phyloP scores from a whole-genome alignment of 2,797 vertebrate genomes.

The Intellagama lesueurii region DNA sequence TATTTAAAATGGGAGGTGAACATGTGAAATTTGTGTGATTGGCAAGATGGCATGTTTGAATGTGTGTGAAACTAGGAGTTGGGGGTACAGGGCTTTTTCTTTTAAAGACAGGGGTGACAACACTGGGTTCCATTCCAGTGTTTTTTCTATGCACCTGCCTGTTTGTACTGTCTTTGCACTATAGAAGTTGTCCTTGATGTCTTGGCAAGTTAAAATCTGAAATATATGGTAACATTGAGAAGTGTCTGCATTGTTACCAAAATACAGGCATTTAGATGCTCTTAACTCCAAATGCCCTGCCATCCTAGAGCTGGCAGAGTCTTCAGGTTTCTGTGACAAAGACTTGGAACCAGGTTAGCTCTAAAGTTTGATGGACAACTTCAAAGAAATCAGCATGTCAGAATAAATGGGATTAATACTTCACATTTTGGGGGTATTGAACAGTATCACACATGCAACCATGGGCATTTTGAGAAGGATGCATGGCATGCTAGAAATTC shows the following conservation, averaged over 20 bases:
- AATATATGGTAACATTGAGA: background rate
- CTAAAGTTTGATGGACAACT: background rate
- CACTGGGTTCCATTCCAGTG: background rate
- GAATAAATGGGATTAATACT: background rate
- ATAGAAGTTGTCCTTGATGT: background rate
- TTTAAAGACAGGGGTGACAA: background rate
- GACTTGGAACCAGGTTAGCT: background rate
- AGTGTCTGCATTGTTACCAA: background rate
- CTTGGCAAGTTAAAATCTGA: background rate
- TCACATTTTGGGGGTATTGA: background rate
- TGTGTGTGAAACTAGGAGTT: background rate
- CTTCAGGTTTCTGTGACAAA: background rate
- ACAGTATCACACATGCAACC: constrained; percentile 2
- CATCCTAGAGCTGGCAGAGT: background rate
- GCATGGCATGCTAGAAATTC: background rate
- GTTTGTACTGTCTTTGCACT: background rate
- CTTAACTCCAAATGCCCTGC: background rate
- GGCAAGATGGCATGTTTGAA: background rate
- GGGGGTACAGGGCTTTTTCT: too few species aligned
- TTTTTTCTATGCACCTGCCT: background rate
- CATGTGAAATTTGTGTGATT: background rate
- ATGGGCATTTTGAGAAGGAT: background rate
- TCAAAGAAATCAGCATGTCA: background rate
- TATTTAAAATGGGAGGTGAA: constrained; percentile 25
- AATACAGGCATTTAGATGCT: background rate